Base-by-base conservation (phyloP, 2,888 invertebrate species). In the Catocala sponsa region DNA sequence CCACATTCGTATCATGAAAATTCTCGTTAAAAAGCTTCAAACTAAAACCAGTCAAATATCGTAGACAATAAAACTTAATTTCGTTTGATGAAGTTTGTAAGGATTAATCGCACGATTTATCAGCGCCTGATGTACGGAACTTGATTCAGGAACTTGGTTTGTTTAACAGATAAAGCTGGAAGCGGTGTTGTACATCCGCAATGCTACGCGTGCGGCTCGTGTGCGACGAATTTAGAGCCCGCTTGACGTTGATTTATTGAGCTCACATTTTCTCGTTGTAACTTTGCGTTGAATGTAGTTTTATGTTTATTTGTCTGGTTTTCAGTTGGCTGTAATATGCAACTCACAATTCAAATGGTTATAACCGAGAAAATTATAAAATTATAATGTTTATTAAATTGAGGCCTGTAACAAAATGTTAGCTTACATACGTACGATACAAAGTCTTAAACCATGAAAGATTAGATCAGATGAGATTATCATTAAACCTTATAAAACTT, bases 91-190 rank as follows among this genome's bases (percentile, higher is more conserved):
- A 42, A 58, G 57, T 59, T 56, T 41, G 46, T 41, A 41, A 25
- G 66, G 67, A 75, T 78, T 78, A 71, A 72, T 70, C 61, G 65
- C 62, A 48, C 64, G 65, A 76, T 81, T 77, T 80, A 74, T 74
- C 75, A 72, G 68, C 48, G 56, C 41, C 66, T 70, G 78, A 71
- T 78, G 76, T 72, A 63, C 74, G 73, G 70, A 64, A 78, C 76
- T 79, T 75, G 74, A 78, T 76, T 74, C 72, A 67, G 69, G 68
- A 69, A 72, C 74, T 80, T 61, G 80, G 83, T 82, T 84, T 82
- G 82, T 83, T 83, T 82, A 83, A 83, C 80, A 80, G 82, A 83
- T 83, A 83, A 83, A 83, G 82, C 70, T 57, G 72, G 67, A 68
- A 63, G 66, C 72, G 67, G 72, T 70, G 68, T 74, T 71, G 70